Evolutionary conservation across 2,797 vertebrate species (phyloP).

Genomic region (Gadopsis bispinosus): DNA sequence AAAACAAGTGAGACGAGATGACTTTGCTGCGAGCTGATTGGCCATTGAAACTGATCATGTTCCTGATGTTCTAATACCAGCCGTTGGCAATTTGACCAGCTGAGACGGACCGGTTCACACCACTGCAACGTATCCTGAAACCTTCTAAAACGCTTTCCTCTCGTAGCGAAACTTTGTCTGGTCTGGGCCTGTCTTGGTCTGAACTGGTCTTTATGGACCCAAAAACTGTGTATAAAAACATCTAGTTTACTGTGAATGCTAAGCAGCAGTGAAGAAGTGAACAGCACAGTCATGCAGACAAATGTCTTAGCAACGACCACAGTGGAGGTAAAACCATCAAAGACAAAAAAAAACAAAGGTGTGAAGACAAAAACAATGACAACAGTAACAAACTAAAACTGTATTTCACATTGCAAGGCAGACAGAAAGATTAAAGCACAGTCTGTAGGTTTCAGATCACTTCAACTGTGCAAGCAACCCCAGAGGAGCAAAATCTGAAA

Average conservation of each 20-base stretch:
- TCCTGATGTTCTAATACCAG: too few species aligned
- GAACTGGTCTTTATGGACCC: too few species aligned
- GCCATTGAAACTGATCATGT: too few species aligned
- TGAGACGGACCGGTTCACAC: too few species aligned
- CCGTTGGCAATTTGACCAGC: too few species aligned
- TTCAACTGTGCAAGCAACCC: conserved; percentile 55
- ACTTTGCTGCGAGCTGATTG: too few species aligned
- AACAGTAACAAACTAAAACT: conserved; percentile 35
- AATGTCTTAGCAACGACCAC: conserved; percentile 9
- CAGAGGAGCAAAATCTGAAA: conserved; percentile 55
- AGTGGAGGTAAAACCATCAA: conserved; percentile 17
- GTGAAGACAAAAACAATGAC: conserved; percentile 33
- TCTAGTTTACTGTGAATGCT: conserved; percentile 11
- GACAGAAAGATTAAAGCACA: conserved; percentile 62
- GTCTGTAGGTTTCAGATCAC: conserved; percentile 61
- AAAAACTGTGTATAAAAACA: conserved; percentile 12
- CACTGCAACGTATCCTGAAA: too few species aligned
- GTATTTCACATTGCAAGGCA: conserved; percentile 48
- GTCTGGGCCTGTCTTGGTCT: too few species aligned
- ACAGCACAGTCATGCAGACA: conserved; percentile 14
- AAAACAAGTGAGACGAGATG: too few species aligned
- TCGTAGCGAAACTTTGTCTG: too few species aligned
- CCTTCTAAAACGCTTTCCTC: too few species aligned
- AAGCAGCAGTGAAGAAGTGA: conserved; percentile 13
- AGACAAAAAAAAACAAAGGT: conserved; percentile 5